Evolutionary conservation across 2,113 vertebrate genomes (phyloP), one percentile per base, ranked within the genome.

Genomic region (Chlorodrepanis virens): DNA sequence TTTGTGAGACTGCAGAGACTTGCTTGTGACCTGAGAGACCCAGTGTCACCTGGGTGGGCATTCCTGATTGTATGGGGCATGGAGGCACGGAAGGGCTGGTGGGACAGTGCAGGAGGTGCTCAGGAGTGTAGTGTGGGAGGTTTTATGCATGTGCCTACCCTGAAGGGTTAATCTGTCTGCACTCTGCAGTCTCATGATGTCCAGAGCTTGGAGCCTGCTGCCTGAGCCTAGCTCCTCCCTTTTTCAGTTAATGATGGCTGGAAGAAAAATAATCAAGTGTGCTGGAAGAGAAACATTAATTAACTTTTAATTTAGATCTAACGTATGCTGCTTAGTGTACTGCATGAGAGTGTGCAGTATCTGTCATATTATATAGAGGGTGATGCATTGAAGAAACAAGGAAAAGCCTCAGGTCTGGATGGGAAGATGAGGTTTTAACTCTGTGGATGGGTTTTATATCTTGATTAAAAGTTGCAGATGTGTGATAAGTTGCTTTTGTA

Each of bases 221-320:
- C 61, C 47, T 64, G 8, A 82, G 82, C 42, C 49, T 50, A 25
- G 35, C 89, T 93, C 69, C 83, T 92, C 80, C 94, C 77, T 82
- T 71, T 75, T 88, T 91, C 79, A 57, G 95, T 93, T 96, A 88
- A 90, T 3, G 61, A 81, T 93, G 88, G 56, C 93, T 96, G 69
- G 88, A 93, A 96, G 90, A 96, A 96, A 96, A 93, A 93, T 81
- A 89, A 94, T 92, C 84, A 94, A 94, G 80, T 87, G 59, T 75
- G 86, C 86, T 93, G 65, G 65, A 88, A 94, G 83, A 94, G 88
- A 95, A 96, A 93, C 95, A 86, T 90, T 90, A 95, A 95, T 96
- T 96, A 97, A 94, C 83, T 93, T 95, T 95, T 88, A 93, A 92
- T 96, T 96, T 95, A 93, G 87, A 69, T 89, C 70, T 93, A 86